Evolutionary conservation across 2,113 vertebrate species (phyloP).

Genomic region (Haemorhous mexicanus): DNA sequence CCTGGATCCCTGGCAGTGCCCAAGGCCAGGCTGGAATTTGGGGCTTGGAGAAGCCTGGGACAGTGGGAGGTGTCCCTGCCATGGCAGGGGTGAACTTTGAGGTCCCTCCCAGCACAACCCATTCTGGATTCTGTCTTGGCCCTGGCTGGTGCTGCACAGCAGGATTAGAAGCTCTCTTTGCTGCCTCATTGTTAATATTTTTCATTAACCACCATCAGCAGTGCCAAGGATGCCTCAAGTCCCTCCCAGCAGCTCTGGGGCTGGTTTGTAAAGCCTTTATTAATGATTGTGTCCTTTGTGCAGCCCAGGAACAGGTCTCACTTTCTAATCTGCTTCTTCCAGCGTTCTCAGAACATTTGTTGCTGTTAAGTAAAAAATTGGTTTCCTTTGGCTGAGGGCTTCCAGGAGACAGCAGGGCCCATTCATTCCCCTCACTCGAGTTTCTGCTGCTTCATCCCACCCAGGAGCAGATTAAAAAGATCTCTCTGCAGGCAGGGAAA

Average conservation of each 20-base stretch:
- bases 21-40: neutral
- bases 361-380: neutral
- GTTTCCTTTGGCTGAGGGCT: neutral
- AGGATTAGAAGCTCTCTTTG: neutral
- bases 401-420: neutral
- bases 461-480: neutral
- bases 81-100: neutral
- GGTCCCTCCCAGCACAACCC: neutral
- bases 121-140: neutral
- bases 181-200: neutral
- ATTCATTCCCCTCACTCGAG: rapidly evolving
- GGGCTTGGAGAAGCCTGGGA: neutral
- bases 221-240: neutral
- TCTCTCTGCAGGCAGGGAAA: neutral
- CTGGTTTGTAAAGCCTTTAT: neutral
- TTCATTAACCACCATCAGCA: neutral
- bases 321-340: neutral
- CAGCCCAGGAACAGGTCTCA: neutral
- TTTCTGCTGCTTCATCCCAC: neutral
- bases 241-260: neutral
- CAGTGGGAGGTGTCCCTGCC: neutral
- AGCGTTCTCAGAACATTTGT: neutral
- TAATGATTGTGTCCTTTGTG: neutral
- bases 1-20: neutral
- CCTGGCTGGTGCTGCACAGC: neutral